Conservation (phyloP, 2,888 invertebrate genomes). For the Trachelus iudaicus region DNA sequence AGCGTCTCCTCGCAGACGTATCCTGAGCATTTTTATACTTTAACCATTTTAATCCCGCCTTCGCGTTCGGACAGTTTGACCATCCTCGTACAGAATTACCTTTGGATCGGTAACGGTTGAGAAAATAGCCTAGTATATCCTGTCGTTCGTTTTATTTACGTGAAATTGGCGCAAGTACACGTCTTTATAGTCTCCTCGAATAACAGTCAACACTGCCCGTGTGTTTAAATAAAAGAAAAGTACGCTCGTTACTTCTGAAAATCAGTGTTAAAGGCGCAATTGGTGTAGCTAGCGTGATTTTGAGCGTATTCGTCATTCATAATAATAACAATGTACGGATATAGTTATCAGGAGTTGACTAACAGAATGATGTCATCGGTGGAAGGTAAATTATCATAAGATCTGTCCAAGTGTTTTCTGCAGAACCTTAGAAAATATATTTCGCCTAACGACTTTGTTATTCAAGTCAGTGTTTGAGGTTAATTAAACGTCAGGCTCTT, state of each 20-base stretch:
- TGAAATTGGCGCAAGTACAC: not conserved
- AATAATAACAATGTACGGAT: slow-evolving; percentile 71
- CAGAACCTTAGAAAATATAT: not conserved
- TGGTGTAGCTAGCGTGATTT: not conserved
- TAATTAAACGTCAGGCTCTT: not conserved
- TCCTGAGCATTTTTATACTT: slow-evolving; percentile 5
- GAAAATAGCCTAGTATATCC: not conserved
- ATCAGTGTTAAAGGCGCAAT: not conserved
- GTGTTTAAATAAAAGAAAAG: not conserved
- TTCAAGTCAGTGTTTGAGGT: not conserved
- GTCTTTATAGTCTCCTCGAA: not conserved
- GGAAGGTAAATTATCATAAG: slow-evolving; percentile 72
- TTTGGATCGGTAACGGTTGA: not conserved
- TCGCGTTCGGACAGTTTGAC: slow-evolving; percentile 11
- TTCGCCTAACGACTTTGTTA: not conserved
- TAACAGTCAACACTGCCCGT: not conserved
- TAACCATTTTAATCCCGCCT: slow-evolving; percentile 17
- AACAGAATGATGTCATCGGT: slow-evolving; percentile 80
- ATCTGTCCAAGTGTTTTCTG: not conserved
- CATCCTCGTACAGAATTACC: not conserved
- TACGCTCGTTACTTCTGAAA: not conserved
- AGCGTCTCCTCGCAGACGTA: slow-evolving; percentile 30
- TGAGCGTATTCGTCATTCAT: not conserved
- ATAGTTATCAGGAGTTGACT: slow-evolving; percentile 76
- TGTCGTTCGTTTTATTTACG: not conserved